Conservation (phyloP, 2,797 vertebrate species). For the Masticophis lateralis region DNA sequence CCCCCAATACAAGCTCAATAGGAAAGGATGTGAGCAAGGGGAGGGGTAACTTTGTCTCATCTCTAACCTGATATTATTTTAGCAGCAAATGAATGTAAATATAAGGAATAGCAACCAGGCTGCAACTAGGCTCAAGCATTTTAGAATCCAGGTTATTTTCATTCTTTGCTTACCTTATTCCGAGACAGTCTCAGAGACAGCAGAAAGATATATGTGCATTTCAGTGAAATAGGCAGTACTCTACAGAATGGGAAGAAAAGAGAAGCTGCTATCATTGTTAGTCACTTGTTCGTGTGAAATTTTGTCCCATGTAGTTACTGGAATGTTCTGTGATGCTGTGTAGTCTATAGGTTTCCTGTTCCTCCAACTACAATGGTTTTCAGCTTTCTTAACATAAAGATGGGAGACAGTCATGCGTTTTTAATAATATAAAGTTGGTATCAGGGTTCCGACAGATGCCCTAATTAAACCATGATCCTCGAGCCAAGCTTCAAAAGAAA, state of each 20-base stretch:
- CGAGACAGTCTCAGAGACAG: conserved; percentile 10
- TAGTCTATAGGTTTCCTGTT: neutral
- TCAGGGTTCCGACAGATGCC: too few relatives aligned
- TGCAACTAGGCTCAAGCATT: neutral
- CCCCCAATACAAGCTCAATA: conserved; percentile 8
- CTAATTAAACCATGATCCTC: too few relatives aligned
- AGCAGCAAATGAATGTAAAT: conserved; percentile 11
- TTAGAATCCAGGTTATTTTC: conserved; percentile 8
- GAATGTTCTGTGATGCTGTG: neutral
- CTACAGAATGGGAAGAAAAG: neutral
- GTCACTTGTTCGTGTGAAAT: neutral
- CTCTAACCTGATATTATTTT: conserved; percentile 6
- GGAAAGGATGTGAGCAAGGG: neutral
- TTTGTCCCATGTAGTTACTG: conserved; percentile 6
- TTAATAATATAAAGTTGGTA: neutral
- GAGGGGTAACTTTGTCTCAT: neutral
- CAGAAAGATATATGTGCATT: neutral
- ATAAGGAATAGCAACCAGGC: neutral
- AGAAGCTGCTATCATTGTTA: neutral
- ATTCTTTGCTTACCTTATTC: conserved; percentile 4
- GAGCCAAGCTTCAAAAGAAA: too few relatives aligned
- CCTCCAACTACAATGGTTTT: neutral
- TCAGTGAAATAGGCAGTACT: conserved; percentile 11
- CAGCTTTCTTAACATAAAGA: neutral
- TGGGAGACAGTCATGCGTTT: neutral